Evolutionary conservation across 2,797 vertebrate genomes (phyloP).

Genomic region (Acanthurus lineatus): DNA sequence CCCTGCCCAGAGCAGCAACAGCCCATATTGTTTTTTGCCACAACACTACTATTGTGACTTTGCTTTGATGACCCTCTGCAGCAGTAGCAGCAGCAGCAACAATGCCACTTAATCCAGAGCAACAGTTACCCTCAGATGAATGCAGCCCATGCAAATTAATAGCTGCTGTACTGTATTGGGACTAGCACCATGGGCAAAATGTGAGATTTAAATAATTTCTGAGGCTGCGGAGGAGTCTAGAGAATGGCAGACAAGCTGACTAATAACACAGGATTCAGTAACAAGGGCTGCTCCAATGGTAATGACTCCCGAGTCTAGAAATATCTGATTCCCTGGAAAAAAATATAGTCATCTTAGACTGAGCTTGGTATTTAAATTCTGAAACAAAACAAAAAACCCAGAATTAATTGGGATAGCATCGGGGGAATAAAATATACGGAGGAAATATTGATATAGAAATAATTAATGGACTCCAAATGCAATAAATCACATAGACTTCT

Average conservation of each 20-base stretch:
- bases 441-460: slow-evolving; percentile 56
- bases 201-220: slow-evolving; percentile 83
- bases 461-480: slow-evolving; percentile 57
- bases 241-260: slow-evolving; percentile 77
- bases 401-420: slow-evolving; percentile 59
- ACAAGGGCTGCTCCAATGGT: slow-evolving; percentile 70
- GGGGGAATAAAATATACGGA: slow-evolving; percentile 36
- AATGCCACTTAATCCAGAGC: slow-evolving; percentile 60
- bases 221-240: slow-evolving; percentile 74
- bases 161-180: slow-evolving; percentile 49
- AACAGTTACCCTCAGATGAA: slow-evolving; percentile 76
- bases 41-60: slow-evolving; percentile 51
- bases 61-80: slow-evolving; percentile 63
- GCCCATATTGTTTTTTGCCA: slow-evolving; percentile 64
- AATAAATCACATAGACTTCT: slow-evolving; percentile 59
- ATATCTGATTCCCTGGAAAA: slow-evolving; percentile 67
- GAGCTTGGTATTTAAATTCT: slow-evolving; percentile 64
- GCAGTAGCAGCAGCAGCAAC: slow-evolving; percentile 21
- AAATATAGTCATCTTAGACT: slow-evolving; percentile 57
- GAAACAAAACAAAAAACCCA: slow-evolving; percentile 38
- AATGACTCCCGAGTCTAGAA: slow-evolving; percentile 80
- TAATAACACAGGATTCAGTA: slow-evolving; percentile 80
- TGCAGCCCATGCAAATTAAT: slow-evolving; percentile 75
- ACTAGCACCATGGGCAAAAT: slow-evolving; percentile 68
- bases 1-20: slow-evolving; percentile 57